Percentiles rank a stretch among this genome's conserved stretches.
Evolutionary conservation across 2,888 invertebrate genomes (phyloP).

Genomic region (Spicauda simplicius): DNA sequence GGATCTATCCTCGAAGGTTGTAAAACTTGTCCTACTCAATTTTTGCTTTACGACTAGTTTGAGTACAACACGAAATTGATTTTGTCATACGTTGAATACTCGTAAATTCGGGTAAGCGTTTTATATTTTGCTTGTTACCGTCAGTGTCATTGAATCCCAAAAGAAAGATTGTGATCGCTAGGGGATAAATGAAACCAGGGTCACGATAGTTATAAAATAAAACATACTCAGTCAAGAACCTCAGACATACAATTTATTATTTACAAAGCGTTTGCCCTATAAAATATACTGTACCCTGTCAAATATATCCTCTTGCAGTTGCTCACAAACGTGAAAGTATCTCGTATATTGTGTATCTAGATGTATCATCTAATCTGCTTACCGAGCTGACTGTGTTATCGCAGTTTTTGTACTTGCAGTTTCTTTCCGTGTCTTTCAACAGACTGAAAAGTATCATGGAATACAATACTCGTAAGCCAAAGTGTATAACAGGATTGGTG

Average conservation of each 20-base stretch:
- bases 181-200: too few relatives aligned
- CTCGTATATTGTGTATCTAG: conserved; percentile 85
- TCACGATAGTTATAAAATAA: not conserved
- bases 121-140: not conserved
- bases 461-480: conserved; percentile 78
- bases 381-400: conserved; percentile 79
- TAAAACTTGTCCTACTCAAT: conserved; percentile 12
- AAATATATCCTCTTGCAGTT: conserved; percentile 55
- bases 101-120: not conserved
- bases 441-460: conserved; percentile 77
- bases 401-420: conserved; percentile 82
- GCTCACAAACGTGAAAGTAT: conserved; percentile 74
- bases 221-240: not conserved
- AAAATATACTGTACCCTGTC: not conserved
- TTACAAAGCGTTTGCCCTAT: not conserved
- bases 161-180: not conserved
- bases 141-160: not conserved
- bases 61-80: conserved; percentile 4
- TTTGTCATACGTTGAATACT: not conserved
- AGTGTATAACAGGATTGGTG: conserved; percentile 37
- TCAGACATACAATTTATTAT: not conserved
- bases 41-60: conserved; percentile 3
- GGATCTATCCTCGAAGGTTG: conserved; percentile 71
- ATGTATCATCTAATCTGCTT: conserved; percentile 84
- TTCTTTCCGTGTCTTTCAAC: conserved; percentile 84